These are phyloP conservation scores for Hypocryptadius cinnamomeus DNA, from an alignment of 2,113 vertebrate species.

Conservation along the genomic window DNA sequence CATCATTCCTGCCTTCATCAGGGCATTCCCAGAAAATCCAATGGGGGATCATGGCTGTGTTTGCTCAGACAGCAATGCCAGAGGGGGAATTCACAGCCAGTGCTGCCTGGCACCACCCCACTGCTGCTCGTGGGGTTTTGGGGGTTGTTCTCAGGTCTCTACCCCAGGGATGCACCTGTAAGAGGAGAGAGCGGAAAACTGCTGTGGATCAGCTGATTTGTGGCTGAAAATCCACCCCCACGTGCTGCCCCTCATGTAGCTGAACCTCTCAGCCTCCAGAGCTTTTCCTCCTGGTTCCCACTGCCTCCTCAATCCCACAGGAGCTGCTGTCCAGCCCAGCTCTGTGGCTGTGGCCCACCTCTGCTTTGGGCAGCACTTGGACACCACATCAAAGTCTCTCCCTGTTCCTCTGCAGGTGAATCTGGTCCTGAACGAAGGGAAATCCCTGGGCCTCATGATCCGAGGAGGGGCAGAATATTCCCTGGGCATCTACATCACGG, in stretches of 20 bases:
- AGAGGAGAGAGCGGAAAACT: background rate
- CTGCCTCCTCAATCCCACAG: background rate
- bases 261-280: background rate
- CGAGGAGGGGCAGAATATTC: slow-evolving; percentile 92
- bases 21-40: too few species aligned
- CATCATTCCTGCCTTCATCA: too few species aligned
- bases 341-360: background rate
- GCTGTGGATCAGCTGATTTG: background rate
- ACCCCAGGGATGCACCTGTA: background rate
- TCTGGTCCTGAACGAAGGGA: slow-evolving; percentile 89
- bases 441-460: slow-evolving; percentile 92
- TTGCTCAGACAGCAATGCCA: background rate
- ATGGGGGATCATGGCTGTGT: background rate
- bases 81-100: background rate
- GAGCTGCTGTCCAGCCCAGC: background rate
- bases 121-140: rapidly evolving
- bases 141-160: background rate
- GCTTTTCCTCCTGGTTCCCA: background rate
- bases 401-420: slow-evolving; percentile 77
- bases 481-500: slow-evolving; percentile 94
- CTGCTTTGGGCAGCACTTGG: background rate
- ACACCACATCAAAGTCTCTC: background rate
- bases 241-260: rapidly evolving
- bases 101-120: background rate
- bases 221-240: background rate